A percentile compares a stretch with the other conserved stretches of the same genome.
phyloP scores from a whole-genome alignment of 2,113 vertebrate species.

The Percina caprodes region DNA sequence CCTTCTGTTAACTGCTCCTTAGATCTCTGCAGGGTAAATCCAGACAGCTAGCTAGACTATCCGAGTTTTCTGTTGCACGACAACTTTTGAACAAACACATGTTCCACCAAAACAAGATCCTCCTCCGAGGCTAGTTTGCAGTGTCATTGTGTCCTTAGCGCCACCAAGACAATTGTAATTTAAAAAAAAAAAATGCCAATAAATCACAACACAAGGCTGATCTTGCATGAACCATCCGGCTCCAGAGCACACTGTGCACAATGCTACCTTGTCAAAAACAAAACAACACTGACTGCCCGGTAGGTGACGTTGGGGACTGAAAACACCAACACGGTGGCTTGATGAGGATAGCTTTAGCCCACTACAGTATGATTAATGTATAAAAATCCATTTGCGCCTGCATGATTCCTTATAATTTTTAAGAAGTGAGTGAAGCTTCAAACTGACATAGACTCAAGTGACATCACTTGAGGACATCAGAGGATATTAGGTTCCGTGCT shows the following conservation, averaged over 20 bases:
- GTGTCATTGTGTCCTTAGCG: too few relatives aligned
- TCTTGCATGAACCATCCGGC: neutral
- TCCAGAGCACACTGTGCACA: neutral
- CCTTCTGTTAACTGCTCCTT: too few relatives aligned
- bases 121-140: too few relatives aligned
- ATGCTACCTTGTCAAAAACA: neutral
- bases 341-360: neutral
- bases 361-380: neutral
- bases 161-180: too few relatives aligned
- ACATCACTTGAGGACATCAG: neutral
- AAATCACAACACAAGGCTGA: neutral
- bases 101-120: too few relatives aligned
- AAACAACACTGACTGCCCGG: too few relatives aligned
- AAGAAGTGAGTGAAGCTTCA: neutral
- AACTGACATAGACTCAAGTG: neutral
- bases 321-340: neutral
- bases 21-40: too few relatives aligned
- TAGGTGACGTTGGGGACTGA: too few relatives aligned
- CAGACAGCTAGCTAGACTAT: too few relatives aligned
- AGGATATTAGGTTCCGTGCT: neutral
- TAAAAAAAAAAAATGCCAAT: too few relatives aligned
- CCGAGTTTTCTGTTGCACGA: too few relatives aligned
- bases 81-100: too few relatives aligned
- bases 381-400: neutral
- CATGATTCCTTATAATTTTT: neutral